phyloP scores from a whole-genome alignment of 2,888 invertebrate species.

The Icerya purchasi region DNA sequence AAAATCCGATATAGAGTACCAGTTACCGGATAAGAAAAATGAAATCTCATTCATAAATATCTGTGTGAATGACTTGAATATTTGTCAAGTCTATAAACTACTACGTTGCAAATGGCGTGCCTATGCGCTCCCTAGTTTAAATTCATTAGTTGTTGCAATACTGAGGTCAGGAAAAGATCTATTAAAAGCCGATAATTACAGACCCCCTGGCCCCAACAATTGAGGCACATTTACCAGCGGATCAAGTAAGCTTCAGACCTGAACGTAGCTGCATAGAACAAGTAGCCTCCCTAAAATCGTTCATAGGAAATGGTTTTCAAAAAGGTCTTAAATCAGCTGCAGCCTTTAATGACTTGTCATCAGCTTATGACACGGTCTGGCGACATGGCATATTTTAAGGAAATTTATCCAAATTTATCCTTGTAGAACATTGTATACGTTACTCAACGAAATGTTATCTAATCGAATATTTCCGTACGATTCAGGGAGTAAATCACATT shows the following conservation, averaged over 20 bases:
- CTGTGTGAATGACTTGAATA: not conserved
- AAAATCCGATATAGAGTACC: not conserved
- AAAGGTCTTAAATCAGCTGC: not conserved
- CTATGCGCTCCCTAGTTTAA: not conserved
- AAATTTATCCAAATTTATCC: not conserved
- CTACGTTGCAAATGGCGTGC: not conserved
- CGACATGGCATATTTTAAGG: not conserved
- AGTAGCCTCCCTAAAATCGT: not conserved
- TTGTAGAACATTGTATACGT: not conserved
- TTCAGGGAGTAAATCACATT: not conserved
- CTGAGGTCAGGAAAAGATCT: too few relatives aligned
- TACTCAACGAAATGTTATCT: not conserved
- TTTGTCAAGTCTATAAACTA: not conserved
- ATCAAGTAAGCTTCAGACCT: not conserved
- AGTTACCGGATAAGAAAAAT: not conserved
- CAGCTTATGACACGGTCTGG: not conserved
- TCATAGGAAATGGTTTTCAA: not conserved
- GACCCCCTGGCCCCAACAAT: not conserved
- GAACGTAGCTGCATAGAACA: not conserved
- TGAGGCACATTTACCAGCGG: not conserved
- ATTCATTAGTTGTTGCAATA: too few relatives aligned
- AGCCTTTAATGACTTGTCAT: not conserved
- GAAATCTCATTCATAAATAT: not conserved
- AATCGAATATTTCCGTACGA: not conserved
- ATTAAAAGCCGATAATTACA: too few relatives aligned